phyloP scores from a whole-genome alignment of 2,888 invertebrate genomes.

The Mamestra brassicae region DNA sequence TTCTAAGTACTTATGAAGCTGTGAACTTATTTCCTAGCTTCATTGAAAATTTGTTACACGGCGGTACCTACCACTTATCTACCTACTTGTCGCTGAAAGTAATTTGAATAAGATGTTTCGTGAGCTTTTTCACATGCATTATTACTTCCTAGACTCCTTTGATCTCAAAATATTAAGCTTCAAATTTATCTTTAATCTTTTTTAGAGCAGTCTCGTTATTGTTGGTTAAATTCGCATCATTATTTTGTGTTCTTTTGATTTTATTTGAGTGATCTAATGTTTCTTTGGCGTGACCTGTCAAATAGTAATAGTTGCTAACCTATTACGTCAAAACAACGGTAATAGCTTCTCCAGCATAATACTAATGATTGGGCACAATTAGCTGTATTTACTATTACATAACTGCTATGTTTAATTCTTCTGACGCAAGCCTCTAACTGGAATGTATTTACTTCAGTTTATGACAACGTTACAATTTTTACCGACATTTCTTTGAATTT shows the following conservation, averaged over 20 bases:
- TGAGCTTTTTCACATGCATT: constrained; percentile 29
- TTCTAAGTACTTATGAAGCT: constrained; percentile 37
- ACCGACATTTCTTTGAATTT: constrained; percentile 41
- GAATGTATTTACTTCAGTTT: constrained; percentile 45
- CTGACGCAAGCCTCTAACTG: constrained; percentile 51
- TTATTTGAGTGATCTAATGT: constrained; percentile 48
- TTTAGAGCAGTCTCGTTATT: not conserved
- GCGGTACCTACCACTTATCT: not conserved
- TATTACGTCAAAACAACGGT: constrained; percentile 67
- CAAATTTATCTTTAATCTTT: constrained; percentile 13
- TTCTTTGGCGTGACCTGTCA: constrained; percentile 66
- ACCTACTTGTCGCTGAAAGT: constrained; percentile 28
- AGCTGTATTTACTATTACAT: constrained; percentile 71
- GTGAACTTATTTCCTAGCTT: constrained; percentile 53
- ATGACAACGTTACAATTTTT: constrained; percentile 37
- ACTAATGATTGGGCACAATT: constrained; percentile 75
- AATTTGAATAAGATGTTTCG: constrained; percentile 51
- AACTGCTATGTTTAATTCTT: constrained; percentile 62
- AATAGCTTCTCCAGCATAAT: constrained; percentile 66
- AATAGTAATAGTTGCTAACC: constrained; percentile 53
- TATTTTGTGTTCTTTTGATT: constrained; percentile 24
- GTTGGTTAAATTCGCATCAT: constrained; percentile 15
- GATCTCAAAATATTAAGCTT: constrained; percentile 2
- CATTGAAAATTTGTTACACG: constrained; percentile 48
- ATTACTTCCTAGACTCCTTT: constrained; percentile 31